Conservation (phyloP, 2,113 vertebrate species). For the Anthoscopus minutus region DNA sequence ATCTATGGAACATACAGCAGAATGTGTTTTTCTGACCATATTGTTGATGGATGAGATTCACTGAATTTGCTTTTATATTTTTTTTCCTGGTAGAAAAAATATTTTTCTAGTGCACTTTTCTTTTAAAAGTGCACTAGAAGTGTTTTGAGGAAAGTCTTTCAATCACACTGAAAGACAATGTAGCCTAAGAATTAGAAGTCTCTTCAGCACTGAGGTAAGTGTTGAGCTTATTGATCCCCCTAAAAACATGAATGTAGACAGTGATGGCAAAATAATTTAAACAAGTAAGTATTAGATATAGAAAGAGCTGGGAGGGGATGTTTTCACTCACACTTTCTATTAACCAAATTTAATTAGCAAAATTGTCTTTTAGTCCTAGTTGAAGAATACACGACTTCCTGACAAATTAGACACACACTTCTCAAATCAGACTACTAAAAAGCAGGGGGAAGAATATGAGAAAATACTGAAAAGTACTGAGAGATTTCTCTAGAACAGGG, state of each 20-base stretch:
- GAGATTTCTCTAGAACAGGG: not conserved
- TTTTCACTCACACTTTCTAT: not conserved
- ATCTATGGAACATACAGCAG: not conserved
- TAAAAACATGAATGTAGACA: not conserved
- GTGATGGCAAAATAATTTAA: not conserved
- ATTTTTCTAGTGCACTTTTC: too few species aligned
- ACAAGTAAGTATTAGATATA: not conserved
- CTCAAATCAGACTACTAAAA: not conserved
- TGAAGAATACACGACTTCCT: not conserved
- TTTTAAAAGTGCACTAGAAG: not conserved
- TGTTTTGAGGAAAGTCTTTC: not conserved
- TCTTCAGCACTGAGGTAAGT: not conserved
- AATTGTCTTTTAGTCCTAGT: not conserved
- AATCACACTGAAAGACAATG: not conserved
- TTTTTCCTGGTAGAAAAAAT: not conserved
- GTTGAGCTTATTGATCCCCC: not conserved
- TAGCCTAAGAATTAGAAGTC: not conserved
- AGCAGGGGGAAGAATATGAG: not conserved
- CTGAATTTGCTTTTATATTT: too few species aligned
- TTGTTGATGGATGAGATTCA: not conserved
- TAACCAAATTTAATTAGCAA: not conserved
- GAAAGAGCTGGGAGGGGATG: not conserved
- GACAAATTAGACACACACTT: not conserved
- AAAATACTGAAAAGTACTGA: not conserved
- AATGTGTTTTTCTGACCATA: not conserved